Evolutionary conservation across 2,888 invertebrate genomes (phyloP).

Genomic region (Heliconius sara): DNA sequence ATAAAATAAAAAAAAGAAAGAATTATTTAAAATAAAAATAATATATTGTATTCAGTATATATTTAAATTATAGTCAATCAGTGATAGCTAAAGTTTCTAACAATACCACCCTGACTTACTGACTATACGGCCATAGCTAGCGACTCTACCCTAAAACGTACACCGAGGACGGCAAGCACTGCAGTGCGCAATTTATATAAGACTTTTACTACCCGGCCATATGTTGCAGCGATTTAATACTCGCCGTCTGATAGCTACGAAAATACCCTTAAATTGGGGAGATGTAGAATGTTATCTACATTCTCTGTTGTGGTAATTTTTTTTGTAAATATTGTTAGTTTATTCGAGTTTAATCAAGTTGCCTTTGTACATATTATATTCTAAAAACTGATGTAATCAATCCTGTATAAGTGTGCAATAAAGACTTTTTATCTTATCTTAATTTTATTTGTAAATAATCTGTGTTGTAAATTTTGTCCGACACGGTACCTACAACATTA

Average conservation of each 20-base stretch:
- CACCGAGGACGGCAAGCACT: conserved; percentile 43
- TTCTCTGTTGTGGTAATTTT: background rate
- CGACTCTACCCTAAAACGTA: conserved; percentile 38
- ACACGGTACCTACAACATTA: no score
- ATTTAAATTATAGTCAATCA: no score
- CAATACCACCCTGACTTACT: background rate
- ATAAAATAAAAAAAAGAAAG: no score
- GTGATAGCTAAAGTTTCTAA: background rate
- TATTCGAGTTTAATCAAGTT: no score
- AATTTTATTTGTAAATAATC: no score
- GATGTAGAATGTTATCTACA: background rate
- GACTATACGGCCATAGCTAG: conserved; percentile 13
- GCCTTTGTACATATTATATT: no score
- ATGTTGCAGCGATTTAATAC: conserved; percentile 50
- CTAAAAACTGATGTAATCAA: no score
- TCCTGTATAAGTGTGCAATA: no score
- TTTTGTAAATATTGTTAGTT: background rate
- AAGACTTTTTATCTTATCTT: no score
- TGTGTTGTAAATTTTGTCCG: no score
- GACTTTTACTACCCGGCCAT: conserved; percentile 49
- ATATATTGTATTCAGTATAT: no score
- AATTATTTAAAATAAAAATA: no score
- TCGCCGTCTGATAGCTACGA: conserved; percentile 44
- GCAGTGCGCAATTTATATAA: conserved; percentile 53
- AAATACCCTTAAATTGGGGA: conserved; percentile 35